Conservation (phyloP, 1,140 invertebrate genomes). For the Sitophilus oryzae region DNA sequence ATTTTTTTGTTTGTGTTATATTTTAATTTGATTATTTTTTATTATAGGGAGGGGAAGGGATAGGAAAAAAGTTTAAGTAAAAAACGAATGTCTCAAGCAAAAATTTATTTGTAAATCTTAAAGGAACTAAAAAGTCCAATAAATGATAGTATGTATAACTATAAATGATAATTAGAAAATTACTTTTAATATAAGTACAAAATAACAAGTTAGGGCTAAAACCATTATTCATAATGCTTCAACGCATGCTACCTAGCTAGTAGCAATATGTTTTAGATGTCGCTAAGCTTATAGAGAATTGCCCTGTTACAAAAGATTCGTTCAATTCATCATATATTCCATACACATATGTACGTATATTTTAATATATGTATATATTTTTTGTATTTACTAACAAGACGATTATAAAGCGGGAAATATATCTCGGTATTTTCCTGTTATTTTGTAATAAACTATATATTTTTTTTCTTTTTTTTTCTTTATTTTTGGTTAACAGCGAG, state of each 20-base stretch:
- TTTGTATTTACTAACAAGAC: conserved; percentile 9
- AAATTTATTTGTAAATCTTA: conserved; percentile 37
- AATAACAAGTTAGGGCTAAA: conserved; percentile 28
- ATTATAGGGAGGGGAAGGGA: background rate
- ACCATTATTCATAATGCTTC: conserved; percentile 17
- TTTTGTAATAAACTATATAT: conserved; percentile 9
- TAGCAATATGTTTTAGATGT: conserved; percentile 27
- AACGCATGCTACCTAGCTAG: conserved; percentile 11
- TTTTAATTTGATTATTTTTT: background rate
- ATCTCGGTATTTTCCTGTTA: conserved; percentile 21
- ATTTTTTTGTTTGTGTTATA: no score
- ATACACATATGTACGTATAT: conserved; percentile 16
- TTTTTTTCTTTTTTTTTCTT: background rate
- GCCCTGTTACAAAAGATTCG: conserved; percentile 35
- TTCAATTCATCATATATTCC: conserved; percentile 5
- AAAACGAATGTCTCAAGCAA: conserved; percentile 20
- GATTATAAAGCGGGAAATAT: background rate
- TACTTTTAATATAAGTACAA: conserved; percentile 35
- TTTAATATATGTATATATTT: background rate
- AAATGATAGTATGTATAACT: conserved; percentile 19
- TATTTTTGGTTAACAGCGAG: conserved; percentile 37
- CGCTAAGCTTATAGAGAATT: conserved; percentile 44
- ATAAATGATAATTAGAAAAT: conserved; percentile 25
- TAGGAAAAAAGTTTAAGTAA: conserved; percentile 8
- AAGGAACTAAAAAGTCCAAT: conserved; percentile 38